Conservation (phyloP, 2,888 invertebrate species). For the Tribolium freemani region DNA sequence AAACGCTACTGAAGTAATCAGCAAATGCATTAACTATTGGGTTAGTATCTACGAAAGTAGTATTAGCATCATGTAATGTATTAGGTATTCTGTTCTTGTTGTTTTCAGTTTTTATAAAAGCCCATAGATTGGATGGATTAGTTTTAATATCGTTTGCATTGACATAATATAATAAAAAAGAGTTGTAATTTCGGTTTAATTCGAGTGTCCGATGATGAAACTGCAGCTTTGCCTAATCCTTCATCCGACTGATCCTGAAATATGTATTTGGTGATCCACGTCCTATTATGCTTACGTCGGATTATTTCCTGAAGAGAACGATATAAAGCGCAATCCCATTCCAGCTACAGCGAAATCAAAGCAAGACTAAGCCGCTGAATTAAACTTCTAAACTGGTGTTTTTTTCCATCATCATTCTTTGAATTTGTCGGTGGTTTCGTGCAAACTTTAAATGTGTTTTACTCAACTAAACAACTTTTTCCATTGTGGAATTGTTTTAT, state of each 20-base stretch:
- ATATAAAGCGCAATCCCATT: constrained; percentile 22
- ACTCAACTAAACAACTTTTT: constrained; percentile 31
- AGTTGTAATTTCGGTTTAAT: neutral
- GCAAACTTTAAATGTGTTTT: constrained; percentile 32
- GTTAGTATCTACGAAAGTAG: too few relatives aligned
- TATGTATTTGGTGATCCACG: constrained; percentile 6
- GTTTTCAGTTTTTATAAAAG: too few relatives aligned
- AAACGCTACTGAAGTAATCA: too few relatives aligned
- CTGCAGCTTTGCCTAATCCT: neutral
- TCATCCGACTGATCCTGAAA: neutral
- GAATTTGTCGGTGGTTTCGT: constrained; percentile 38
- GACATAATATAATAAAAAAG: too few relatives aligned
- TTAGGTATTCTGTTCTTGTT: too few relatives aligned
- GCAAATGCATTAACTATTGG: too few relatives aligned
- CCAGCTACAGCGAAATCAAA: constrained; percentile 29
- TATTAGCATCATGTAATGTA: too few relatives aligned
- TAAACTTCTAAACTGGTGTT: constrained; percentile 31
- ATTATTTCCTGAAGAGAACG: constrained; percentile 13
- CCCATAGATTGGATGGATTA: too few relatives aligned
- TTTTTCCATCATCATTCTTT: constrained; percentile 24
- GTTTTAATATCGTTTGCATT: too few relatives aligned
- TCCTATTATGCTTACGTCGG: constrained; percentile 11
- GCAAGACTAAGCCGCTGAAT: constrained; percentile 31
- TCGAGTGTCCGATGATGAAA: neutral
- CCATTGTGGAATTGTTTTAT: constrained; percentile 39